Base-by-base conservation (phyloP, 2,797 vertebrate species). In the Ispidina lecontei region DNA sequence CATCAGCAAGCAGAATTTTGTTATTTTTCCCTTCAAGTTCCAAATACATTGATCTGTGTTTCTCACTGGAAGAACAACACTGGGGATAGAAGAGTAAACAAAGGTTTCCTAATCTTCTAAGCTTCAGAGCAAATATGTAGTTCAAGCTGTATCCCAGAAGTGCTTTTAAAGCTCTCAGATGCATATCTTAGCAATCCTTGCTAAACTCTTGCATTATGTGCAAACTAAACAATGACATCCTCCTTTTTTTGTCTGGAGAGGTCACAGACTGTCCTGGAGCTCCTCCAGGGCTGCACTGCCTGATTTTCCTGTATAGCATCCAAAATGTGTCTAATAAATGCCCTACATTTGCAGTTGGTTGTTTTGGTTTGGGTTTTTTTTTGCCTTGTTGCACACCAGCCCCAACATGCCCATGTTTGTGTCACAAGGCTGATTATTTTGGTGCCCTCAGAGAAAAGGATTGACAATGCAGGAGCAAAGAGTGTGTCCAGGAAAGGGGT, bases 101-200 rank as follows among this genome's bases (percentile, higher is more conserved):
- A 72, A 75, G 3, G 4, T 86, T 90, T 93, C 69, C 55, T 83
- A 68, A 83, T 71, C 72, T 74, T 93, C 58, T 74, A 59, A 84
- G 54, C 77, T 91, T 87, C 62, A 67, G 55, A 89, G 84, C 54
- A 89, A 93, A 63, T 77, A 85, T 14, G 65, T 58, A 25, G 51
- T 58, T 87, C 63, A 51, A 87, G 58, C 46, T 75, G 15, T 80
- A 23, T 85, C 83, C 17, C 47, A 91, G n/a, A 88, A 78, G 51
- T 41, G 79, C 52, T 92, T 74, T 60, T 83, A 63, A 86, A 75
- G 39, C 15, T 72, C 35, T 74, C 65, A 85, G 87, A 77, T 93
- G 22, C 14, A 6, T 90, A 78, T 92, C n/a, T 84, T 73, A 59
- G 59, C 63, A 59, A 71, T 56, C 69, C 58, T 58, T 64, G n/a